phyloP scores from a whole-genome alignment of 2,113 vertebrate species.

The Nothocercus nigrocapillus region DNA sequence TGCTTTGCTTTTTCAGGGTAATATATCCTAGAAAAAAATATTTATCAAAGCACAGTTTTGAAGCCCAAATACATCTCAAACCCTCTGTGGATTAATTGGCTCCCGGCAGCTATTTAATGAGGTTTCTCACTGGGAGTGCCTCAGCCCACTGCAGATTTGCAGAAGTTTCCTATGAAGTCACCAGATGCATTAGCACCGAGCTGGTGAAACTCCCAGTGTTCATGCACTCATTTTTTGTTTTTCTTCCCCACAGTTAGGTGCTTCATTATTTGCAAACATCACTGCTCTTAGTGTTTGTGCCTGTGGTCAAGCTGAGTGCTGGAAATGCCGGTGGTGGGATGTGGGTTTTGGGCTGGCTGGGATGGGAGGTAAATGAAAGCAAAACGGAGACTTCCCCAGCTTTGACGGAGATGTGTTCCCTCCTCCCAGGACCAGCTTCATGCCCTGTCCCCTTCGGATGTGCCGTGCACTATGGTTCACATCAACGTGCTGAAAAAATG shows the following conservation, averaged over 20 bases:
- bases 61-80: not conserved
- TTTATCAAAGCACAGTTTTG: not conserved
- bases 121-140: not conserved
- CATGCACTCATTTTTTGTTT: not conserved
- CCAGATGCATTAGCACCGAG: not conserved
- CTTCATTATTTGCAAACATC: not conserved
- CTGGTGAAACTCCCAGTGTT: not conserved
- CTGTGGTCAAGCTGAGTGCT: not conserved
- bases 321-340: not conserved
- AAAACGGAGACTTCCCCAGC: not conserved
- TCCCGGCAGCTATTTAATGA: not conserved
- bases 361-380: not conserved
- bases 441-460: constrained; percentile 22
- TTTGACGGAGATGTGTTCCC: constrained; percentile 24
- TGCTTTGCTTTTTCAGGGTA: not conserved
- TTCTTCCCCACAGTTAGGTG: not conserved
- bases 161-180: not conserved
- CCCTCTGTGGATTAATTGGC: not conserved
- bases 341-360: not conserved
- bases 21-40: not conserved
- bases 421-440: constrained; percentile 55
- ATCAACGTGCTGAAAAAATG: constrained; percentile 76
- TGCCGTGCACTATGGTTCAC: constrained; percentile 77
- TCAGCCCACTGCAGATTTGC: not conserved
- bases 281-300: not conserved